Evolutionary conservation across 2,797 vertebrate genomes (phyloP).

Genomic region (Hoplostethus atlanticus): DNA sequence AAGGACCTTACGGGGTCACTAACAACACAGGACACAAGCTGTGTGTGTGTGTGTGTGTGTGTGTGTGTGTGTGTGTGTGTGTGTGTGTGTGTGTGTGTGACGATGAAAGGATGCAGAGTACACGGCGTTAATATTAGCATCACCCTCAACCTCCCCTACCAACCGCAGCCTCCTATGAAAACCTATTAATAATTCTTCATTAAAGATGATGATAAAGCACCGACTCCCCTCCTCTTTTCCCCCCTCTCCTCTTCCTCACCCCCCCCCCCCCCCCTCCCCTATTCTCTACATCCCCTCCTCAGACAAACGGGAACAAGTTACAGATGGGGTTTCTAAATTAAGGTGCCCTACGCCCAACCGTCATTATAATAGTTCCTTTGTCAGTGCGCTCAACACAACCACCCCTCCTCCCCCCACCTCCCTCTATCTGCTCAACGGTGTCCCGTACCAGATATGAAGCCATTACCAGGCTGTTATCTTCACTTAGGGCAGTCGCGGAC

Average conservation of each 20-base stretch:
- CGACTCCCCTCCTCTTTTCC: neutral
- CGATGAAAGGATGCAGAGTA: slow-evolving; percentile 23
- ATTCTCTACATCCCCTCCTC: slow-evolving; percentile 28
- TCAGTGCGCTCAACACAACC: slow-evolving; percentile 21
- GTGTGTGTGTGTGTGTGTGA: neutral
- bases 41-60: neutral
- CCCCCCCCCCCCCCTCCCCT: slow-evolving; percentile 8
- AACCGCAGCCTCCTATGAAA: slow-evolving; percentile 54
- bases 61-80: slow-evolving; percentile 6
- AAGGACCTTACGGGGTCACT: slow-evolving; percentile 15
- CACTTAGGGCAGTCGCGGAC: slow-evolving; percentile 21
- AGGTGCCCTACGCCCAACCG: slow-evolving; percentile 45
- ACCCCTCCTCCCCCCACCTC: neutral
- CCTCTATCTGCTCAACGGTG: slow-evolving; percentile 12
- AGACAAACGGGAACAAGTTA: slow-evolving; percentile 55
- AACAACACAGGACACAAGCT: slow-evolving; percentile 10
- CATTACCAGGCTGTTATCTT: slow-evolving; percentile 44
- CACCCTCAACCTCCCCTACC: slow-evolving; percentile 43
- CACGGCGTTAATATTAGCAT: slow-evolving; percentile 55
- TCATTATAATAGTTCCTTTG: slow-evolving; percentile 45
- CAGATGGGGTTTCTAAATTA: slow-evolving; percentile 68
- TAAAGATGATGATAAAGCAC: slow-evolving; percentile 69
- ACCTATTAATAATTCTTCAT: slow-evolving; percentile 78
- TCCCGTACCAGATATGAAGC: slow-evolving; percentile 4
- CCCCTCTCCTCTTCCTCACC: slow-evolving; percentile 1